Evolutionary conservation across 2,797 vertebrate species (phyloP).

Genomic region (Gallinago solitaria): DNA sequence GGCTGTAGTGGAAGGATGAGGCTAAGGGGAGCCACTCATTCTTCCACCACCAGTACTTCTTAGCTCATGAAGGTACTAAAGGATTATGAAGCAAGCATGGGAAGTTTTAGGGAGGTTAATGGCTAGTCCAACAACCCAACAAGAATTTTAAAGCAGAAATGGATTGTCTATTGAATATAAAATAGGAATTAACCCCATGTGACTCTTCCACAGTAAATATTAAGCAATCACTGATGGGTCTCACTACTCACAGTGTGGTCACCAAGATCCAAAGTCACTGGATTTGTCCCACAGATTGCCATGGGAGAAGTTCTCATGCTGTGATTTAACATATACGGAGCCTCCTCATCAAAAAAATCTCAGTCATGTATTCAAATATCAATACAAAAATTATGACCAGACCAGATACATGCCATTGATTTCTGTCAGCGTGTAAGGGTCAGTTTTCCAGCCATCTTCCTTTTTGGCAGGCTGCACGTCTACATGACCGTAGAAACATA

Average conservation of each 20-base stretch:
- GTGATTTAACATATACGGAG: neutral
- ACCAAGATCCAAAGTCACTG: neutral
- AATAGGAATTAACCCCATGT: neutral
- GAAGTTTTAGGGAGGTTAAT: rapidly evolving
- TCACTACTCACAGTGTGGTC: neutral
- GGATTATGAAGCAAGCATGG: neutral
- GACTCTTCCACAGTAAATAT: neutral
- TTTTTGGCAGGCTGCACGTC: conserved; percentile 81
- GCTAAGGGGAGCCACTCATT: neutral
- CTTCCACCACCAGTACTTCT: neutral
- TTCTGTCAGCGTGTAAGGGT: conserved; percentile 75
- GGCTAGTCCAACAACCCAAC: neutral
- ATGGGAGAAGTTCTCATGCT: neutral
- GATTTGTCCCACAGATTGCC: neutral
- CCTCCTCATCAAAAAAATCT: neutral
- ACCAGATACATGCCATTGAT: conserved; percentile 64
- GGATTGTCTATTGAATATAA: neutral
- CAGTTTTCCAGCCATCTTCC: conserved; percentile 77
- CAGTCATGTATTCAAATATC: neutral
- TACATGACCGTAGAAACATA: conserved; percentile 82
- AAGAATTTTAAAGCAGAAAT: neutral
- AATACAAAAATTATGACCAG: neutral
- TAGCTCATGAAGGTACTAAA: neutral
- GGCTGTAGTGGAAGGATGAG: neutral
- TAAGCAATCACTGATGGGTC: neutral